Evolutionary conservation across 2,113 vertebrate genomes (phyloP).

Genomic region (Malaclemys terrapin): DNA sequence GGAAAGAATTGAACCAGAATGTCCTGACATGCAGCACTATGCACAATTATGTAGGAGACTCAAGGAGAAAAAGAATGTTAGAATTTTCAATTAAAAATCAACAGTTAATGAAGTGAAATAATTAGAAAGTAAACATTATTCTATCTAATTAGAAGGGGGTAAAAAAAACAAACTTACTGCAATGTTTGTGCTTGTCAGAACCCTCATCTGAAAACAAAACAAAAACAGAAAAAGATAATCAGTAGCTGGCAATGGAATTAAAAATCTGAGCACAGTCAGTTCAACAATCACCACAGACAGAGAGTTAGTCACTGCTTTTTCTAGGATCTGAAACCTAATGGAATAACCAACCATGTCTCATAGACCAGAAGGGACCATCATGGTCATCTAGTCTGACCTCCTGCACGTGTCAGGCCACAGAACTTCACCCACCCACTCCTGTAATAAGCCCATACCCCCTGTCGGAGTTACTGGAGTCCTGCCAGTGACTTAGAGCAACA

Average conservation of each 20-base stretch:
- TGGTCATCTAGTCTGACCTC: neutral
- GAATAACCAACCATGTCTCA: neutral
- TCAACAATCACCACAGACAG: neutral
- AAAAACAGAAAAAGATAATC: neutral
- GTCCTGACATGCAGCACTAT: neutral
- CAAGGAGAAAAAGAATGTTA: neutral
- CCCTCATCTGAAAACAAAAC: constrained; percentile 69
- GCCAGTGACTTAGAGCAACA: neutral
- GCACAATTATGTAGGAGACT: neutral
- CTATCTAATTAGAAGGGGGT: neutral
- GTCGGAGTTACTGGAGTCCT: neutral
- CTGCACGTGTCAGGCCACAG: neutral
- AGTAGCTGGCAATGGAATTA: neutral
- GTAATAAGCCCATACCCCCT: too few relatives aligned
- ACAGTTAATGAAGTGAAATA: neutral
- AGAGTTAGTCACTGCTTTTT: rapidly evolving
- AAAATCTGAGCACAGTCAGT: neutral
- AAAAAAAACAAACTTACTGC: constrained; percentile 68
- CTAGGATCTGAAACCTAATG: neutral
- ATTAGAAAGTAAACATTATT: neutral
- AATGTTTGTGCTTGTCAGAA: constrained; percentile 65
- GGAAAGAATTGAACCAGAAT: neutral
- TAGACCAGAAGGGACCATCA: neutral
- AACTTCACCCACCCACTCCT: neutral
- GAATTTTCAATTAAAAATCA: constrained; percentile 11